These are phyloP conservation scores for Agrypnus murinus DNA, from an alignment of 2,888 invertebrate genomes.

Conservation along the genomic window DNA sequence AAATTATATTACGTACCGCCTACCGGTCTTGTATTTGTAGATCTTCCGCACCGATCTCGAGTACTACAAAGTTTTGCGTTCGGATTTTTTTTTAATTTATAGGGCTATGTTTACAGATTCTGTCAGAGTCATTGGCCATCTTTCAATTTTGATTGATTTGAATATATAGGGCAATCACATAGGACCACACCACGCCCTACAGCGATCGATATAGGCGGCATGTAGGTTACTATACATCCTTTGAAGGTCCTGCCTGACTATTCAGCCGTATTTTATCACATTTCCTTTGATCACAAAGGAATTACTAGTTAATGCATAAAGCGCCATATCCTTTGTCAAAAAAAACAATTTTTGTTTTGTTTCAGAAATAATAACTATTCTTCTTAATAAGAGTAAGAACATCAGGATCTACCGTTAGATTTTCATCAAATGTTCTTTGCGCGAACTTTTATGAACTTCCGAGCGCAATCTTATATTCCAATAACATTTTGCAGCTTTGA, in stretches of 20 bases:
- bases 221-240: slow-evolving; percentile 64
- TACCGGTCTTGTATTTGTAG: neutral
- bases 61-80: slow-evolving; percentile 2
- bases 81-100: slow-evolving; percentile 25
- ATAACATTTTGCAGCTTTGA: neutral
- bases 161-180: slow-evolving; percentile 62
- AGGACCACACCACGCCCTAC: slow-evolving; percentile 66
- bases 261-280: slow-evolving; percentile 58
- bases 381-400: neutral
- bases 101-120: slow-evolving; percentile 41
- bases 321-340: slow-evolving; percentile 13
- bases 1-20: neutral
- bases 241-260: slow-evolving; percentile 61
- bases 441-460: too few relatives aligned
- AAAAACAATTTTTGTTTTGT: slow-evolving; percentile 11
- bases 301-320: slow-evolving; percentile 43
- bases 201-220: slow-evolving; percentile 66
- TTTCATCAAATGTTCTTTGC: neutral
- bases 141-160: slow-evolving; percentile 60
- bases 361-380: neutral
- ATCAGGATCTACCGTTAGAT: neutral
- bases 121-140: slow-evolving; percentile 50
- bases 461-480: neutral
- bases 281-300: slow-evolving; percentile 61
- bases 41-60: slow-evolving; percentile 7